phyloP scores from a whole-genome alignment of 2,113 vertebrate genomes.

The Corythornis vintsioides region DNA sequence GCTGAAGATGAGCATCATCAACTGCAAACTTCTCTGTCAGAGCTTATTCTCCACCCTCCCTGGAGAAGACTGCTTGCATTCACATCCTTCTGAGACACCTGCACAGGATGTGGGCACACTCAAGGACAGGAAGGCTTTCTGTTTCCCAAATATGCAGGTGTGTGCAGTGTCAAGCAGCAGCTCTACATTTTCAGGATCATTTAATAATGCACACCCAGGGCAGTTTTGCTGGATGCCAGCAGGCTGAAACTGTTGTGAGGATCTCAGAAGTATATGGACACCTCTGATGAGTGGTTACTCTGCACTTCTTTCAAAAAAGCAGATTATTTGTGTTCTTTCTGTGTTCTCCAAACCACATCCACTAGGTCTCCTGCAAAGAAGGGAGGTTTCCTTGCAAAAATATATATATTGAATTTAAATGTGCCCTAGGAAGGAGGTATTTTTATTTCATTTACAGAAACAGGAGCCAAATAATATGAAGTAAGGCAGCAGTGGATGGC shows the following conservation, averaged over 20 bases:
- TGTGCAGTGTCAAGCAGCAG: constrained; percentile 46
- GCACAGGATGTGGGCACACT: constrained; percentile 69
- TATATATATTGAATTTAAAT: neutral
- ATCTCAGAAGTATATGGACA: neutral
- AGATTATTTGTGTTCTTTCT: neutral
- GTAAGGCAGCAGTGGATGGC: neutral
- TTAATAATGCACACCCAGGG: constrained; percentile 13
- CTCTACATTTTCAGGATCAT: constrained; percentile 46
- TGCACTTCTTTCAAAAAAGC: neutral
- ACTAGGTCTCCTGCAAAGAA: neutral
- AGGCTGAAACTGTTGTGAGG: neutral
- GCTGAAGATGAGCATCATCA: neutral
- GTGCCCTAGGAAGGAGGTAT: neutral
- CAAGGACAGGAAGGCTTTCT: constrained; percentile 65
- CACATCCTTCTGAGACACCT: constrained; percentile 47
- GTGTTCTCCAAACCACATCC: neutral
- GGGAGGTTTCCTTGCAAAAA: neutral
- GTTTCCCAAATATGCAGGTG: constrained; percentile 55
- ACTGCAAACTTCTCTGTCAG: constrained; percentile 19
- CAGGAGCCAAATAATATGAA: neutral
- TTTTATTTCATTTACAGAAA: constrained; percentile 10
- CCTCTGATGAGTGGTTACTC: neutral
- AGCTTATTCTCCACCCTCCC: constrained; percentile 45
- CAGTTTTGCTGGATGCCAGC: constrained; percentile 47
- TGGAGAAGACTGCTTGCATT: neutral